phyloP scores from a whole-genome alignment of 2,797 vertebrate genomes.

The Rhinella marina region DNA sequence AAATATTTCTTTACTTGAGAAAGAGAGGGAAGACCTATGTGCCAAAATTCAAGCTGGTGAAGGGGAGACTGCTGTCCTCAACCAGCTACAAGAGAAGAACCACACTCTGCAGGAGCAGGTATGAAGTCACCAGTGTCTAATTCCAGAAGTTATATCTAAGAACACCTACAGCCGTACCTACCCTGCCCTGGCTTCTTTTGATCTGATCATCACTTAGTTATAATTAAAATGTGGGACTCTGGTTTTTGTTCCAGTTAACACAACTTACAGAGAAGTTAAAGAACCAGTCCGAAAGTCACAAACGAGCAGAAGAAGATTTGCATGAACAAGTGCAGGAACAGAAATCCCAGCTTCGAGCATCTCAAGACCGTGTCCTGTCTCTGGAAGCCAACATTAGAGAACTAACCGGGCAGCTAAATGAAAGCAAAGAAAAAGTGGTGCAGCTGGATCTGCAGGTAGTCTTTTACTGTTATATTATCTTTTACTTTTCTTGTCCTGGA shows the following conservation, averaged over 20 bases:
- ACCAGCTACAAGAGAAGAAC: slow-evolving; percentile 96
- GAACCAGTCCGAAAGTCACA: slow-evolving; percentile 98
- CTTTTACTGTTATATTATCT: neutral
- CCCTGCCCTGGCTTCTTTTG: neutral
- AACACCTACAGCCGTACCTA: neutral
- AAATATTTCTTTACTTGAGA: slow-evolving; percentile 89
- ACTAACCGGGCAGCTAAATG: slow-evolving; percentile 84
- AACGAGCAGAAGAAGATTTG: slow-evolving; percentile 95
- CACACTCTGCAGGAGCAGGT: slow-evolving; percentile 93
- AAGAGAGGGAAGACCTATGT: slow-evolving; percentile 93
- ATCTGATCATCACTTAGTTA: no score
- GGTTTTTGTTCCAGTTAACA: slow-evolving; percentile 77
- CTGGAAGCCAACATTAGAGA: slow-evolving; percentile 85
- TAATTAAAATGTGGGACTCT: no score
- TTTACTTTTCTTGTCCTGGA: neutral
- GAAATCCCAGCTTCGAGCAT: slow-evolving; percentile 87
- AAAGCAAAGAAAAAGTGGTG: slow-evolving; percentile 91
- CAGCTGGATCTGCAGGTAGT: slow-evolving; percentile 93
- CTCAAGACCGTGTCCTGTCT: slow-evolving; percentile 88
- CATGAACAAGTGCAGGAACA: slow-evolving; percentile 97
- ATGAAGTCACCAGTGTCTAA: neutral
- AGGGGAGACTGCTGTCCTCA: slow-evolving; percentile 94
- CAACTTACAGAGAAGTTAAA: slow-evolving; percentile 94
- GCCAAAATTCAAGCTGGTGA: slow-evolving; percentile 98
- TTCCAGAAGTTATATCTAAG: neutral